A percentile compares a stretch with the other conserved stretches of the same genome.
phyloP scores from a whole-genome alignment of 2,113 vertebrate genomes.

The Haemorhous mexicanus region DNA sequence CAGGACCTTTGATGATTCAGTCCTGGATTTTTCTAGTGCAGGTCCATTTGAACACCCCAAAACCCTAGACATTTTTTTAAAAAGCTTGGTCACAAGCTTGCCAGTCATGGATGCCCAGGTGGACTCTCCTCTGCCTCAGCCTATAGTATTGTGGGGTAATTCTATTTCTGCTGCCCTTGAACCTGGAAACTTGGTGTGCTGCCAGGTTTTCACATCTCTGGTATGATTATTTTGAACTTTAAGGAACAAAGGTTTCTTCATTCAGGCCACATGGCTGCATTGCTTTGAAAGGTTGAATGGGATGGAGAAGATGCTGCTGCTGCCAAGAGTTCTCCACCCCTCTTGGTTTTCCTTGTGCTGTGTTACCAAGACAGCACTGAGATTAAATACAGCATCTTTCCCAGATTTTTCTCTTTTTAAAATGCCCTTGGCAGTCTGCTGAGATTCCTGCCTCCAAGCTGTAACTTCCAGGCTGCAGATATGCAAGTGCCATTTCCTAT shows the following conservation, averaged over 20 bases:
- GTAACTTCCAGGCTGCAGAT: not conserved
- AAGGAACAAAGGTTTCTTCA: not conserved
- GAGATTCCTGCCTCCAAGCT: not conserved
- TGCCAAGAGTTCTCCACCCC: not conserved
- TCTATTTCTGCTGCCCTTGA: not conserved
- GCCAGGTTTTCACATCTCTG: not conserved
- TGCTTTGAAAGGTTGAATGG: not conserved
- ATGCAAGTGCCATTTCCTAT: not conserved
- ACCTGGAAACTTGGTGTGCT: not conserved
- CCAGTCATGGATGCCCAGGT: not conserved
- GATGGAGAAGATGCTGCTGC: not conserved
- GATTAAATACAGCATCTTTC: not conserved
- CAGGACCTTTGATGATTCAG: not conserved
- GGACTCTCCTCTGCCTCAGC: not conserved
- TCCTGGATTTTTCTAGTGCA: not conserved
- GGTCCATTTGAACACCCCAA: not conserved
- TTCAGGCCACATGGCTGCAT: not conserved
- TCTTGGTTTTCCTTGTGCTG: not conserved
- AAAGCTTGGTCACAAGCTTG: not conserved
- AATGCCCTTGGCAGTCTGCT: not conserved
- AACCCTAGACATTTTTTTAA: not conserved
- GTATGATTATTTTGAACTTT: not conserved
- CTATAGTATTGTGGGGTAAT: not conserved
- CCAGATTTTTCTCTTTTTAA: not conserved
- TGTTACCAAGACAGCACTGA: not conserved